A percentile compares a stretch with the other conserved stretches of the same genome.
These are phyloP conservation scores for Caenorhabditis sp. DNA, from an alignment of 2,888 invertebrate genomes.

Conservation along the genomic window DNA sequence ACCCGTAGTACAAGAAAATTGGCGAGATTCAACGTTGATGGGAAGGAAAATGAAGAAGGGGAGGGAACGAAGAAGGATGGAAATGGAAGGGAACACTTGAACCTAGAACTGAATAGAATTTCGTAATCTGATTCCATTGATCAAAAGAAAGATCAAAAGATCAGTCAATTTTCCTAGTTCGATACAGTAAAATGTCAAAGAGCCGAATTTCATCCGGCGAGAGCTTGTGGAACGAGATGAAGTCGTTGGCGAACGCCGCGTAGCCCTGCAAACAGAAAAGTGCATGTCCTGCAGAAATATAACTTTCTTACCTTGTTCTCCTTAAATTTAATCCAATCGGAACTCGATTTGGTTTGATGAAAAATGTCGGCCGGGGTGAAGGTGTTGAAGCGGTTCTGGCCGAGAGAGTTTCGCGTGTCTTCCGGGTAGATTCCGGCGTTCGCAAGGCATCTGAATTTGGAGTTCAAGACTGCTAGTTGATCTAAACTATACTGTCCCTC, in stretches of 20 bases:
- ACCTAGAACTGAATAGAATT: too few species aligned
- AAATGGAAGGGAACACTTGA: not conserved
- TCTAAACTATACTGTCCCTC: too few species aligned
- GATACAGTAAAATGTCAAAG: conserved; percentile 69
- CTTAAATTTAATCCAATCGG: conserved; percentile 44
- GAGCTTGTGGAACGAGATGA: conserved; percentile 71
- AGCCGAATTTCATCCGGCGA: conserved; percentile 67
- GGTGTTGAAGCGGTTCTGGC: conserved; percentile 71
- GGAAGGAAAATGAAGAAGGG: conserved; percentile 8
- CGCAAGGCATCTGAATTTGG: conserved; percentile 66
- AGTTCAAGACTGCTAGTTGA: too few species aligned
- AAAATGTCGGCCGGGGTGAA: conserved; percentile 53
- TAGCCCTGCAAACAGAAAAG: conserved; percentile 59
- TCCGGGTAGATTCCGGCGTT: conserved; percentile 69
- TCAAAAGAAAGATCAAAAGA: not conserved
- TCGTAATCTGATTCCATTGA: too few species aligned
- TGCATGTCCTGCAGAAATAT: too few species aligned
- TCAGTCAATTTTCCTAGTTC: conserved; percentile 16
- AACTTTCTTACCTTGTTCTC: conserved; percentile 48
- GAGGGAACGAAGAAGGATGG: too few species aligned
- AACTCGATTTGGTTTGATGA: conserved; percentile 51
- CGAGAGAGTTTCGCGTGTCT: conserved; percentile 67
- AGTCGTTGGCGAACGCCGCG: conserved; percentile 66
- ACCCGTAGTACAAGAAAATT: conserved; percentile 28
- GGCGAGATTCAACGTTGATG: conserved; percentile 43